Conservation (phyloP, 1,140 invertebrate genomes). For the Amyelois transitella region DNA sequence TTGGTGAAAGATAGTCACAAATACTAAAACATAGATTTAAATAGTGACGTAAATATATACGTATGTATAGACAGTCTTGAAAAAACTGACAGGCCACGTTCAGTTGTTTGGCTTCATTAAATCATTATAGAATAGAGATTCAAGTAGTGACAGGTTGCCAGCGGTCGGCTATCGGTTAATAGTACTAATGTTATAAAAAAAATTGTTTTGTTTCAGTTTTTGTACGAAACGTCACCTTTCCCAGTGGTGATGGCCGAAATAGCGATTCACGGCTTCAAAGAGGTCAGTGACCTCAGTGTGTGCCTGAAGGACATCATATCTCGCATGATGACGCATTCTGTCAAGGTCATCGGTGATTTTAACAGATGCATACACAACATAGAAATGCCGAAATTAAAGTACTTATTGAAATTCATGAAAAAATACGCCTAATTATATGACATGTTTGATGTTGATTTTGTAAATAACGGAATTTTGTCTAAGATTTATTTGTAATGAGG, state of each 20-base stretch:
- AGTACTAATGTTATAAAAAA: too few species aligned
- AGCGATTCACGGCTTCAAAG: conserved; percentile 65
- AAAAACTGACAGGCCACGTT: too few species aligned
- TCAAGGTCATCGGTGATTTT: conserved; percentile 67
- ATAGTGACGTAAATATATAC: too few species aligned
- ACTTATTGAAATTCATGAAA: conserved; percentile 66
- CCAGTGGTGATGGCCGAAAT: conserved; percentile 70
- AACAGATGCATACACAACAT: conserved; percentile 68
- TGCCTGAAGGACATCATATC: conserved; percentile 68
- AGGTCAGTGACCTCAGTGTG: conserved; percentile 61
- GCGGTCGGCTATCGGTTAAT: too few species aligned
- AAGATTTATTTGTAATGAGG: background rate
- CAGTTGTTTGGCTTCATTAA: too few species aligned
- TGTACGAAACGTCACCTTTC: conserved; percentile 66
- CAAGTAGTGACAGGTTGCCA: too few species aligned
- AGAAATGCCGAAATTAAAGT: conserved; percentile 67
- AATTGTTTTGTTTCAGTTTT: conserved; percentile 56
- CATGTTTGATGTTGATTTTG: background rate
- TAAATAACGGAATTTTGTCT: conserved; percentile 8
- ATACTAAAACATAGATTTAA: too few species aligned
- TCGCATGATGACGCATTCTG: conserved; percentile 67
- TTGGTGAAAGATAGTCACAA: too few species aligned
- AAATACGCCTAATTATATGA: conserved; percentile 46
- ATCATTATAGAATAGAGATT: too few species aligned
- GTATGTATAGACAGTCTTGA: too few species aligned